Evolutionary conservation across 2,113 vertebrate genomes (phyloP), one percentile per base, ranked within the genome.

Genomic region (Rynchops niger): DNA sequence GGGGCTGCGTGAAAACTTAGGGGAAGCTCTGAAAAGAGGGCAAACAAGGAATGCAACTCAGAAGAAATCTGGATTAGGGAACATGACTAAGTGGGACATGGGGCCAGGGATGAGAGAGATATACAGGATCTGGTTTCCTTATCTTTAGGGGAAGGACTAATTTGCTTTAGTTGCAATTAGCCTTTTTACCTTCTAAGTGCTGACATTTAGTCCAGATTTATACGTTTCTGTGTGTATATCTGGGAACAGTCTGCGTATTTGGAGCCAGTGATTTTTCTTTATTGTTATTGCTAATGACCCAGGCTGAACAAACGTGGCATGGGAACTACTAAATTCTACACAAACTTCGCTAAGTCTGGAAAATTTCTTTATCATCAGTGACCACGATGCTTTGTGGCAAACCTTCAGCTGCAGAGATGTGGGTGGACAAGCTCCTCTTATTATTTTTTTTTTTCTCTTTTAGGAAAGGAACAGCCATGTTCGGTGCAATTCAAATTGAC

Each of bases 101-200:
- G 26, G 61, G 63, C 82, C 23, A 9, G 36, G 69, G 83, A 23
- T 23, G 55, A 67, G 23, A 58, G 22, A 61, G 45, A 36, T 20
- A 58, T 4, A 18, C 8, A 88, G 67, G 47, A 72, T 72, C 56
- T 76, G 82, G 12, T 91, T 86, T 91, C 69, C 65, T 86, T 84
- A 52, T 82, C 80, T 89, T 79, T 36, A 76, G 61, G 59, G 83
- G 56, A 97, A 94, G 61, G 34, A 43, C 15, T 91, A 26, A 96
- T 82, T 95, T 92, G 65, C 73, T 97, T 86, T 32, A 50, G 43
- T 22, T 83, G 86, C 88, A 95, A 79, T 95, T 87, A 95, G 59
- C 55, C 47, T 83, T 88, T 90, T 86, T 74, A 50, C 80, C 80
- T 93, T 40, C 1, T 16, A 88, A 82, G 90, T 56, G 86, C 69